These are phyloP conservation scores for Drosophila affinis DNA, from an alignment of 2,888 invertebrate genomes.

Conservation along the genomic window DNA sequence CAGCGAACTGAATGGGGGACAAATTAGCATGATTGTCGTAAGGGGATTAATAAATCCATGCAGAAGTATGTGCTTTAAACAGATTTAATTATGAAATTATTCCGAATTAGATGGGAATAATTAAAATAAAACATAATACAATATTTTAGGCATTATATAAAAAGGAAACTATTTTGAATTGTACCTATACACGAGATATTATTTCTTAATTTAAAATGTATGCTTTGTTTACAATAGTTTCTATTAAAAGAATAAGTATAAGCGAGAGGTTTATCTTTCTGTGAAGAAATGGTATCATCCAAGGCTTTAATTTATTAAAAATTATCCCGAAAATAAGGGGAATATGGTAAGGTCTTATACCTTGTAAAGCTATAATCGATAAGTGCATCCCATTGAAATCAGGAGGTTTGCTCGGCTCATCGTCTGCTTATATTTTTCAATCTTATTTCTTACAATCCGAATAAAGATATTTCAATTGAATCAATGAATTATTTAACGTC, in stretches of 20 bases:
- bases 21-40: neutral
- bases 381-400: too few relatives aligned
- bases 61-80: neutral
- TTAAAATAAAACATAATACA: neutral
- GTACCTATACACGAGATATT: too few relatives aligned
- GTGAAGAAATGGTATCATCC: too few relatives aligned
- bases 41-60: neutral
- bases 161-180: too few relatives aligned
- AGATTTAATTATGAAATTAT: too few relatives aligned
- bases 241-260: too few relatives aligned
- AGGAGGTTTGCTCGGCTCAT: too few relatives aligned
- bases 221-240: too few relatives aligned
- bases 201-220: too few relatives aligned
- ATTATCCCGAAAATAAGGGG: neutral
- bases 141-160: neutral
- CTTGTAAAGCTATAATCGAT: too few relatives aligned
- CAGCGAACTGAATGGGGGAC: neutral
- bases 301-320: too few relatives aligned
- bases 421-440: neutral
- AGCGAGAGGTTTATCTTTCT: too few relatives aligned
- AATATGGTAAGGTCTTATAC: neutral
- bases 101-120: neutral
- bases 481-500: slow-evolving; percentile 8
- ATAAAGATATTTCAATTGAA: neutral
- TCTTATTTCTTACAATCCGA: neutral